Evolutionary conservation across 2,113 vertebrate genomes (phyloP).

Genomic region (Notarius lentiginosus): DNA sequence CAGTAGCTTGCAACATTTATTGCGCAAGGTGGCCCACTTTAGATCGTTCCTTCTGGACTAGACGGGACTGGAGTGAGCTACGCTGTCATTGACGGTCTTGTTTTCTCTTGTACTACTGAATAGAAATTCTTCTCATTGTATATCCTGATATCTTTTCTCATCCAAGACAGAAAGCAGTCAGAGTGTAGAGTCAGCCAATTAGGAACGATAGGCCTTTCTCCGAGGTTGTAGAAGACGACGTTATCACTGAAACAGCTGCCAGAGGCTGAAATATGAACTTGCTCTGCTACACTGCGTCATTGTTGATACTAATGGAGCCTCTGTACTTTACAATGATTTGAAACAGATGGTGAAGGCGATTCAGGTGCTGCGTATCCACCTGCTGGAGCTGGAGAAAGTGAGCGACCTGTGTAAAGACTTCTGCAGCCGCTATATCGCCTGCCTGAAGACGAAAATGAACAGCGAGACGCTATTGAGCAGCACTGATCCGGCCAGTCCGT

Average conservation of each 20-base stretch:
- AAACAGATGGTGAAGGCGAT: constrained; percentile 86
- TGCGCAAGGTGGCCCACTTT: too few relatives aligned
- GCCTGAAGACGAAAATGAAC: constrained; percentile 92
- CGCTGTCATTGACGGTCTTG: too few relatives aligned
- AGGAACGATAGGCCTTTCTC: neutral
- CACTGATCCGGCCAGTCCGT: constrained; percentile 88
- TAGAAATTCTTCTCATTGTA: neutral
- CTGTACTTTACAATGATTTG: neutral
- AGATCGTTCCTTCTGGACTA: too few relatives aligned
- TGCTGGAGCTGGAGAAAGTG: constrained; percentile 87
- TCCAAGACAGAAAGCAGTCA: neutral
- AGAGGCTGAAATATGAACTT: neutral
- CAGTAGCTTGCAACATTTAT: too few relatives aligned
- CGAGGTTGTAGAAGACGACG: neutral
- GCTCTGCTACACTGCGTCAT: neutral
- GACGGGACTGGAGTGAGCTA: too few relatives aligned
- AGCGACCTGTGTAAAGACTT: constrained; percentile 89
- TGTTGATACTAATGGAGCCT: neutral
- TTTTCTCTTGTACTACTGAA: neutral
- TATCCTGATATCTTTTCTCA: neutral
- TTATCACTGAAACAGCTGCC: neutral
- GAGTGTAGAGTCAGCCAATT: neutral
- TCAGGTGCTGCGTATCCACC: constrained; percentile 86
- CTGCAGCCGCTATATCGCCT: constrained; percentile 88
- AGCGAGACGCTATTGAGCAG: constrained; percentile 92